phyloP scores from a whole-genome alignment of 2,113 vertebrate species.

The Macaca fascicularis region DNA sequence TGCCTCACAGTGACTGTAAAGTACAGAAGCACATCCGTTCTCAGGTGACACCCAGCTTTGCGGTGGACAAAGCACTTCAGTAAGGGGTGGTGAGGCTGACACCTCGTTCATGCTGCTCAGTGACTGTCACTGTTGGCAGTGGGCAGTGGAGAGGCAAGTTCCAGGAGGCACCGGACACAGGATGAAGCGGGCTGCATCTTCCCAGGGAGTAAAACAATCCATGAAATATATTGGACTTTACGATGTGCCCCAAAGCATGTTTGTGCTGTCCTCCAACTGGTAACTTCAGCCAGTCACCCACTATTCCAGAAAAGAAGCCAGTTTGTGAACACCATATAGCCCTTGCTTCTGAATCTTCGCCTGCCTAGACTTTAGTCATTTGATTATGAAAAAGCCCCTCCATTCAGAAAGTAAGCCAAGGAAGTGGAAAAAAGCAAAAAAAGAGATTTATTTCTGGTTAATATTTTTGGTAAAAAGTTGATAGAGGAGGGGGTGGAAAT shows the following conservation, averaged over 20 bases:
- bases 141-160: neutral
- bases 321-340: too few relatives aligned
- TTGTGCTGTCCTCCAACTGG: neutral
- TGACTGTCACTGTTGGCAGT: neutral
- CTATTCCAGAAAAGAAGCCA: neutral
- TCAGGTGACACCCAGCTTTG: neutral
- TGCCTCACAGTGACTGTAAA: neutral
- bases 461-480: neutral
- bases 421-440: neutral
- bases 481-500: neutral
- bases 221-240: neutral
- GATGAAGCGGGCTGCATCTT: neutral
- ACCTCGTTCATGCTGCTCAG: neutral
- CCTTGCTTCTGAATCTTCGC: neutral
- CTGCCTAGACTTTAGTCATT: neutral
- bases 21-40: neutral
- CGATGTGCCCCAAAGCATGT: fast-evolving
- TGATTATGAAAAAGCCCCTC: neutral
- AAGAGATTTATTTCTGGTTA: neutral
- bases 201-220: neutral
- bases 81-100: fast-evolving
- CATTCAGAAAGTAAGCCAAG: neutral
- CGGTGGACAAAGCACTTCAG: fast-evolving
- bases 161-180: neutral
- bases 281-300: neutral